Base-by-base conservation (phyloP, 1,140 invertebrate genomes). In the Lethrus apterus region DNA sequence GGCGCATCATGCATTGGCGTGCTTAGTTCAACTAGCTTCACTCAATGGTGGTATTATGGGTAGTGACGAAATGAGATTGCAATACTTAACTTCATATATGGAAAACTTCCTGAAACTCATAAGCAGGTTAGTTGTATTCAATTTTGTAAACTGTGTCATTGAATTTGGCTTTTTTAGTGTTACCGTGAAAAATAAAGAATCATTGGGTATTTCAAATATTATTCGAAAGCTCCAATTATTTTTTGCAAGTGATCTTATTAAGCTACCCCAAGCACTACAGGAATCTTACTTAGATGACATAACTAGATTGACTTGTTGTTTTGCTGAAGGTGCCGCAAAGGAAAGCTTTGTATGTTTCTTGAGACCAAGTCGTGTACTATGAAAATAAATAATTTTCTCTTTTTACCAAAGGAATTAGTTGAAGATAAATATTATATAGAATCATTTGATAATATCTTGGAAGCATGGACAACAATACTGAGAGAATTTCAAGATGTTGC, bases 361-460 rank as follows among this genome's bases (percentile, higher is more conserved):
- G n/a, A n/a, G n/a, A n/a, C n/a, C n/a, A n/a, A n/a, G n/a, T n/a
- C n/a, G n/a, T n/a, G n/a, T n/a, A n/a, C n/a, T 23, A 29, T 29
- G 2, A 23, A 42, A 42, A 8, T 26, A 24, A 5, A 15, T 42
- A 4, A 17, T 15, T 17, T 13, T 30, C 15, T 26, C 29, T 29
- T 1, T 14, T 42, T 29, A 33, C 5, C 5, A 33, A 14, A 38
- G 70, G 51, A 67, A 68, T 45, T 66, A 53, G 67, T 73, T 44
- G 83, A 84, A 48, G 81, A 86, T 55, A 73, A 72, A 44, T 65
- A 83, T 45, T 86, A 81, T 65, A 79, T 78, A 65, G 88, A 91
- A 64, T 83, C 86, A 1, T 79, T 89, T 56, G 86, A 89, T 52
- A 79, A 79, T 50, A 81, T 90, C 58, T 68, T 93, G n/a, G 80